Conservation (phyloP, 2,113 vertebrate genomes). For the Sclerurus mexicanus region DNA sequence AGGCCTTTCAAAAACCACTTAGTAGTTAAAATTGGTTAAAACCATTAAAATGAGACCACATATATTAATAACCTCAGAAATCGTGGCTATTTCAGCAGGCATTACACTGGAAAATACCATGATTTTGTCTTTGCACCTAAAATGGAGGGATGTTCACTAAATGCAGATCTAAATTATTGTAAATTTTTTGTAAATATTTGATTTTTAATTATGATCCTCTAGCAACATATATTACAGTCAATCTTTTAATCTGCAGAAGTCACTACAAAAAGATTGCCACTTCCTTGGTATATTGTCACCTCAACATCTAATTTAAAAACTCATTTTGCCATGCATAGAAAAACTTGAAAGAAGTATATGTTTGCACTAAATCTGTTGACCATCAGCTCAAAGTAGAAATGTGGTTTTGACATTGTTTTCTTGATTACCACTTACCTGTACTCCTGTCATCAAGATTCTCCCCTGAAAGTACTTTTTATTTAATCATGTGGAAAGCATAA, state of each 20-base stretch:
- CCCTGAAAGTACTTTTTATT: neutral
- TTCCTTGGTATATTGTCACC: neutral
- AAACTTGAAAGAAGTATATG: neutral
- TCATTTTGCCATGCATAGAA: neutral
- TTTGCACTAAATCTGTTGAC: neutral
- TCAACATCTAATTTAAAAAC: neutral
- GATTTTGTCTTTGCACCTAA: neutral
- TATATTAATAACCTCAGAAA: neutral
- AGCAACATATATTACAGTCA: neutral
- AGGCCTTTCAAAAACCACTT: neutral
- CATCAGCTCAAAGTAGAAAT: neutral
- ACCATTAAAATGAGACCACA: neutral
- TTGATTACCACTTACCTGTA: neutral
- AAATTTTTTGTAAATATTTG: neutral
- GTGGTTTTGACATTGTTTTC: neutral
- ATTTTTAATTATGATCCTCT: neutral
- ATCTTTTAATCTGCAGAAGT: neutral
- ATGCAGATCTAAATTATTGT: neutral
- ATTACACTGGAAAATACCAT: neutral
- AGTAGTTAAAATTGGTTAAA: neutral
- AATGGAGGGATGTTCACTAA: neutral
- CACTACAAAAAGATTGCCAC: neutral
- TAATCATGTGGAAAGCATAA: neutral
- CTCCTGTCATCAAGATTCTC: neutral
- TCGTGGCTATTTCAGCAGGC: neutral